Base-by-base conservation (phyloP, 2,888 invertebrate species). In the Erebia ligea region DNA sequence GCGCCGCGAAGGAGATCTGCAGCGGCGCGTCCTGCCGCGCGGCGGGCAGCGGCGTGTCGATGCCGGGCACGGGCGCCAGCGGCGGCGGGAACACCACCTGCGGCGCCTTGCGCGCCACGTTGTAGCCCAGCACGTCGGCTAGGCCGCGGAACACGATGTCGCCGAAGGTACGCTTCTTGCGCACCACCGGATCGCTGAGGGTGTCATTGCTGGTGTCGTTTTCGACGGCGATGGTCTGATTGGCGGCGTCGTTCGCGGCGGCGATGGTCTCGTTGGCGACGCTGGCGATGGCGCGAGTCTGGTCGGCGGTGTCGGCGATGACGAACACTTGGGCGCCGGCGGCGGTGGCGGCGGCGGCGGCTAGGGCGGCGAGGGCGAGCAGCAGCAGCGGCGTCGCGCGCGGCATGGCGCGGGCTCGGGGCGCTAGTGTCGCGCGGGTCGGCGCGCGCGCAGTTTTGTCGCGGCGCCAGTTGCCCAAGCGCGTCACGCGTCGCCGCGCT, bases 121-220 rank as follows among this genome's bases (percentile, higher is more conserved):
- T 86, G 79, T 93, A 94, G 2, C 94, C 94, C 19, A 94, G 84
- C 71, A 89, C 93, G 73, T 93, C 93, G 10, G 94, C 94, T n/a
- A 94, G 79, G 1, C 94, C 94, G 69, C 92, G 82, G 77, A 94
- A 94, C 80, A 94, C 92, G 73, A 93, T 83, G 68, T 94, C 92
- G 9, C 94, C 93, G 77, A 94, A 93, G 0, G 93, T 94, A 68
- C 94, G 81, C 78, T 94, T 94, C 83, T 88, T 89, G n/a, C 94
- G 82, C 63, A 93, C 90, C 45, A 93, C 81, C 11, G 90, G 87
- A 62, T 86, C 90, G 69, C 67, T 75, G 52, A 84, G 74, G n/a
- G 84, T 84, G 59, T 81, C 84, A 73, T 87, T 77, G 45, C 70
- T 74, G n/a, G 84, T 84, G 58, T 81, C 84, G 73, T 87, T 77